Evolutionary conservation across 2,113 vertebrate genomes (phyloP).

Genomic region (Albula goreensis): DNA sequence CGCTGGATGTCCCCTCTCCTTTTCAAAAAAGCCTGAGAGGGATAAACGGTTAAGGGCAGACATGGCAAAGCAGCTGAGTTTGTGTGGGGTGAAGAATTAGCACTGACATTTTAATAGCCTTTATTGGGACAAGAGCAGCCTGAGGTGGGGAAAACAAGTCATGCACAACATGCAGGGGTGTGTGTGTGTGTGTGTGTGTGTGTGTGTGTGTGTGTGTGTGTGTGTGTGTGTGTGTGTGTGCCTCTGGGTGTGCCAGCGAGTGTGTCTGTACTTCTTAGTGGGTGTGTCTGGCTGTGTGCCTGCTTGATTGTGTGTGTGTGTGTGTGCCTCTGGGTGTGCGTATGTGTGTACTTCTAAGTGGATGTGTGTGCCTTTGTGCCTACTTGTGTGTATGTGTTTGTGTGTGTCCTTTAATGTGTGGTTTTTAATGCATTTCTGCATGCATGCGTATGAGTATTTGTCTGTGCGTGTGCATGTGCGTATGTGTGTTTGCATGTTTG

Average conservation of each 20-base stretch:
- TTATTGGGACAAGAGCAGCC: constrained; percentile 27
- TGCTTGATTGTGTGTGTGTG: not conserved
- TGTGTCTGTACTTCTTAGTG: not conserved
- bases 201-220: constrained; percentile 2
- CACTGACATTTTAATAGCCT: constrained; percentile 54
- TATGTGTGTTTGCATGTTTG: not conserved
- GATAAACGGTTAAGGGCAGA: not conserved
- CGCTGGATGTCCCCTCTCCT: not conserved
- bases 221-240: not conserved
- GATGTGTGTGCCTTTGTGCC: not conserved
- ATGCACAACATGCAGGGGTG: constrained; percentile 25
- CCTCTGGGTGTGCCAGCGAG: constrained; percentile 7
- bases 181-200: constrained; percentile 8
- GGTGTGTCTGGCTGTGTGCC: not conserved
- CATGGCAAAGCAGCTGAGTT: not conserved
- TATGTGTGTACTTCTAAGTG: not conserved
- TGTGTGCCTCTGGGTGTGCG: too few relatives aligned
- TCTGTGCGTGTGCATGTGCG: constrained; percentile 3
- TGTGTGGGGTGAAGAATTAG: constrained; percentile 43
- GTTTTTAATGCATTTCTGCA: not conserved
- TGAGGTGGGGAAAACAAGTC: constrained; percentile 46
- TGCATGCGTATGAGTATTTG: constrained; percentile 22
- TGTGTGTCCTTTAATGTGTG: constrained; percentile 13
- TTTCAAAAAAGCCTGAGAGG: not conserved
- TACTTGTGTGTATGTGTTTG: constrained; percentile 1